Evolutionary conservation across 2,113 vertebrate genomes (phyloP), one percentile per base, ranked within the genome.

Genomic region (Melanocharis versteri): DNA sequence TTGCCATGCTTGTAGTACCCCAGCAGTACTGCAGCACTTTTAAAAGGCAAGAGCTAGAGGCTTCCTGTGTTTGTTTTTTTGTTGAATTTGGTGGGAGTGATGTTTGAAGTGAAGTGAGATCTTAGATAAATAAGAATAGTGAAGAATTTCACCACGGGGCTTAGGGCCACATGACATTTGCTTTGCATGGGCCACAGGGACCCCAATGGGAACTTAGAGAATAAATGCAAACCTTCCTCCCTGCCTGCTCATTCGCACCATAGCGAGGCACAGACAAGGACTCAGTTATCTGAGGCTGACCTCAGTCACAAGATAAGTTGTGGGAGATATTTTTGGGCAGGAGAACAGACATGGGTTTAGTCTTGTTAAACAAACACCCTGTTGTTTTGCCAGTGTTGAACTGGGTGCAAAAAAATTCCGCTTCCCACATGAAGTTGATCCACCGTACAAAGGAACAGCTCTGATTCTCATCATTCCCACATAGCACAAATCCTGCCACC

Each of bases 231-330:
- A 77, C 37, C 13, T 66, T 90, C 45, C 14, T 72, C 40, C 17
- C 48, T 57, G 62, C 17, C 28, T 27, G 45, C 22, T 75, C 40
- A 50, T 40, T 84, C 39, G 9, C 2, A 1, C 20, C 5, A 1
- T 7, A 53, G 20, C 0, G 0, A 57, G 39, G 17, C 61, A 72
- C 37, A 84, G 31, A 75, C 64, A 87, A 79, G 65, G 51, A 33
- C 51, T 79, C 51, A 37, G 64, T 60, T 87, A 64, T 68, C 58
- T 84, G 57, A 87, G 28, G 31, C 56, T 91, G 91, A 82, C 44
- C 69, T 94, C 72, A 76, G 57, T 70, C 87, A 89, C 72, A 95
- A 75, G 81, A 79, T 79, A 87, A 83, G 77, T 73, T 89, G 69
- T 54, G 27, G 71, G 65, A 94, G 35, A 71, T 68, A 68, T 82